phyloP scores from a whole-genome alignment of 2,888 invertebrate species.

The Elmis aenea region DNA sequence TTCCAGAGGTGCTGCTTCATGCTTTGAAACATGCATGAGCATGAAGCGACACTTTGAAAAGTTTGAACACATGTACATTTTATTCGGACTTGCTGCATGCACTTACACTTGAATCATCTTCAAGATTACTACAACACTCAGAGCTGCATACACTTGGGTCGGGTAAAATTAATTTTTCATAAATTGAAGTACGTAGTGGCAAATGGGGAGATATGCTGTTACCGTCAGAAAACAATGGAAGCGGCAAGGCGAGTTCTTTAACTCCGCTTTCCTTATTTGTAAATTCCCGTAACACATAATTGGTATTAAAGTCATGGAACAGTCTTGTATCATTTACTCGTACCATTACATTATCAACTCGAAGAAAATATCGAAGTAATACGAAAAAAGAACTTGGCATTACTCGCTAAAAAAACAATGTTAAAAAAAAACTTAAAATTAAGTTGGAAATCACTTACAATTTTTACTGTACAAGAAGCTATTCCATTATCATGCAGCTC shows the following conservation, averaged over 20 bases:
- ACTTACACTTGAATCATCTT: too few species aligned
- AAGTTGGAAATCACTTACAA: constrained; percentile 72
- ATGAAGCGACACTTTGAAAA: too few species aligned
- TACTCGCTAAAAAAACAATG: constrained; percentile 66
- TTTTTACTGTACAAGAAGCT: constrained; percentile 85
- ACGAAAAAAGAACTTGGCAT: constrained; percentile 95
- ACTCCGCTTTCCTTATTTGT: constrained; percentile 73
- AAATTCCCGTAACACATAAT: constrained; percentile 78
- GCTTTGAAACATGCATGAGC: too few species aligned
- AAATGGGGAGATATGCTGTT: constrained; percentile 64
- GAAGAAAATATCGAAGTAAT: constrained; percentile 82
- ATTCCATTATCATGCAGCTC: constrained; percentile 97
- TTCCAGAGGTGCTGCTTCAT: too few species aligned
- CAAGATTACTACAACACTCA: too few species aligned
- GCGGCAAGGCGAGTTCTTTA: constrained; percentile 60
- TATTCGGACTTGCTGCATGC: too few species aligned
- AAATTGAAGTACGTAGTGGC: constrained; percentile 50
- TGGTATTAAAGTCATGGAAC: constrained; percentile 70
- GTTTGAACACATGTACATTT: too few species aligned
- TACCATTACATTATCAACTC: constrained; percentile 90
- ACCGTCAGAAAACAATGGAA: constrained; percentile 59
- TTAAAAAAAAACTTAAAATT: constrained; percentile 8
- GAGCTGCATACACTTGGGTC: background rate
- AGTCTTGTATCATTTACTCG: constrained; percentile 83
- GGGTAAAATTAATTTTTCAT: constrained; percentile 42